phyloP scores from a whole-genome alignment of 2,888 invertebrate species.

The Pogonocherus hispidulus region DNA sequence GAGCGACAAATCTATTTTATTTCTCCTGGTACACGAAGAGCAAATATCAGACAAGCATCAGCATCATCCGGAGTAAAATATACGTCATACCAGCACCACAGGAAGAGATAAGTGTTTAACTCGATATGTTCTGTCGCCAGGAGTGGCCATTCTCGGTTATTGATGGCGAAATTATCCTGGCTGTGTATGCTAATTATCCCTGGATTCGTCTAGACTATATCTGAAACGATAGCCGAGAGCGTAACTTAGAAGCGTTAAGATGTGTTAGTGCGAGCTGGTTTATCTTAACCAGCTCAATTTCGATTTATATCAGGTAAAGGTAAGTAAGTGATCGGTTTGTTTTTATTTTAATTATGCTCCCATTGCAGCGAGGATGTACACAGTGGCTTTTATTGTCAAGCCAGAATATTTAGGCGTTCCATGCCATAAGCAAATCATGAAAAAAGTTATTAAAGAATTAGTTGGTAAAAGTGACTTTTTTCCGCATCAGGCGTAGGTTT shows the following conservation, averaged over 20 bases:
- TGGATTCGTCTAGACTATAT: constrained; percentile 33
- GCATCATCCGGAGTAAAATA: constrained; percentile 58
- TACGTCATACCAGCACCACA: constrained; percentile 56
- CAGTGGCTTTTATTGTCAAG: no score
- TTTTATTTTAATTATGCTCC: no score
- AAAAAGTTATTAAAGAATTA: no score
- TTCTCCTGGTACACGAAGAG: constrained; percentile 50
- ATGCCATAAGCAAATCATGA: no score
- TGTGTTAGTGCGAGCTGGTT: not conserved
- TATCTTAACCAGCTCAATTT: not conserved
- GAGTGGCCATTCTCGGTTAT: constrained; percentile 61
- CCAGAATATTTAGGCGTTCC: no score
- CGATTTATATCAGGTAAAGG: not conserved
- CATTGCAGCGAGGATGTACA: no score
- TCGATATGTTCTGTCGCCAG: constrained; percentile 60
- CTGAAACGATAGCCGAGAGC: constrained; percentile 3
- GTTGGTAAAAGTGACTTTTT: no score
- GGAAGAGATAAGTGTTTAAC: constrained; percentile 59
- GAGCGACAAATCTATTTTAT: constrained; percentile 54
- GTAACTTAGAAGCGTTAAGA: constrained; percentile 17
- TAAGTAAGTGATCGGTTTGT: no score
- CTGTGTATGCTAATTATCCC: constrained; percentile 53
- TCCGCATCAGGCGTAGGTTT: no score
- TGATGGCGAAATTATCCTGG: constrained; percentile 59
- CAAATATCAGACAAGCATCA: constrained; percentile 55